Conservation (phyloP, 2,113 vertebrate genomes). For the Vulpes vulpes region DNA sequence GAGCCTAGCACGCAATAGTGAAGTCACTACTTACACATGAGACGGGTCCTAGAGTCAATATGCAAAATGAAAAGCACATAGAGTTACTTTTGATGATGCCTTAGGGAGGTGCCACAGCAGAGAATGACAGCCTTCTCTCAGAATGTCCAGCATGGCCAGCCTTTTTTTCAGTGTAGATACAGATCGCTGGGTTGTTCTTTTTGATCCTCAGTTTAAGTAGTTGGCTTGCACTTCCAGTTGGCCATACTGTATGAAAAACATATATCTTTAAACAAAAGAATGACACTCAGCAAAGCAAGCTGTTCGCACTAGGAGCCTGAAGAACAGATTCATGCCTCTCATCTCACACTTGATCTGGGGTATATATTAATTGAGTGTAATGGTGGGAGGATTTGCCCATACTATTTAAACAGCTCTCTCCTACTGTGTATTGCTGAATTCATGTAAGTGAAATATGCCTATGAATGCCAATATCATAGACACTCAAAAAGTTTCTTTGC, state of each 20-base stretch:
- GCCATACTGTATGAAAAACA: not conserved
- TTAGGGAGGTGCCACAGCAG: not conserved
- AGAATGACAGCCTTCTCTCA: not conserved
- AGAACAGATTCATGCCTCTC: conserved; percentile 40
- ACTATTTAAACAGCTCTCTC: conserved; percentile 54
- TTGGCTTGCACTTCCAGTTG: not conserved
- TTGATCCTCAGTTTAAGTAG: conserved; percentile 5
- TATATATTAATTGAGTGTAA: conserved; percentile 45
- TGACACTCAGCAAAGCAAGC: not conserved
- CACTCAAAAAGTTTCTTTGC: conserved; percentile 75
- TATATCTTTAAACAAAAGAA: conserved; percentile 52
- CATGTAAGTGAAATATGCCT: conserved; percentile 64
- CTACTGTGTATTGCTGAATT: conserved; percentile 55
- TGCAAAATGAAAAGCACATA: conserved; percentile 12
- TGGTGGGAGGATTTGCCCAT: not conserved
- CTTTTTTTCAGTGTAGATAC: not conserved
- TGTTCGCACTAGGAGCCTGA: not conserved
- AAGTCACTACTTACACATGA: not conserved
- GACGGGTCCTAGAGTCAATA: not conserved
- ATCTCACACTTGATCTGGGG: not conserved
- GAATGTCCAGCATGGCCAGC: not conserved
- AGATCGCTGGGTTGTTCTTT: not conserved
- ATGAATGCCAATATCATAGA: conserved; percentile 44
- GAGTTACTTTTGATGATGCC: not conserved
- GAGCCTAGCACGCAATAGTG: not conserved